Evolutionary conservation across 2,888 invertebrate genomes (phyloP), one percentile per base, ranked within the genome.

Genomic region (Lasioglossum figueresi): DNA sequence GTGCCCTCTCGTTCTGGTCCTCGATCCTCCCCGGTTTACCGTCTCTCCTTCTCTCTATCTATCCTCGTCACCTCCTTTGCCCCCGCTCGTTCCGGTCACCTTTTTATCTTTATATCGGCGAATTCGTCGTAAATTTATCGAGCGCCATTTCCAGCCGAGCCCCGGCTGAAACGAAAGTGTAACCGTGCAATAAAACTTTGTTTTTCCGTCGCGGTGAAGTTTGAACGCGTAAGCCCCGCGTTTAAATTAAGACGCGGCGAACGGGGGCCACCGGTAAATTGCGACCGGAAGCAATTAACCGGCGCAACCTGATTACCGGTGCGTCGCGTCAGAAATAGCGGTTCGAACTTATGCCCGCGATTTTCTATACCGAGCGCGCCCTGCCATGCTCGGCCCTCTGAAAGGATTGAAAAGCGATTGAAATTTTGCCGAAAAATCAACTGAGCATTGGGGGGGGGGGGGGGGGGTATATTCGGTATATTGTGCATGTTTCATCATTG

Each of bases 41-140:
- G 12, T 37, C 76, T 4, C 43, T 43, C 78, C 52, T 75, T 23
- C 31, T 40, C 72, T 48, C 56, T n/a, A 45, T 31, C n/a, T 23
- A 45, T 45, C n/a, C 8, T 23, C 37, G 31, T 8, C 70, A 0
- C 52, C 34, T 71, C 14, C 1, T 34, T 52, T 45, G 31, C n/a
- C 66, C 34, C 31, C 72, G 43, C 76, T 77, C 71, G 52, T 76
- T 70, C 56, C 71, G 45, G 2, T 31, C 31, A n/a, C 40, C 77
- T 68, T 84, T 88, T 88, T 88, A 83, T 90, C 86, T 88, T 85
- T 86, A 89, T 88, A 89, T 88, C 89, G 84, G 82, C 59, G 83
- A 90, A 90, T 90, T 88, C 88, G 84, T 83, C 84, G 90, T 86
- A 86, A 90, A 90, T 90, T 90, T 89, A 90, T 90, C 89, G 90